Evolutionary conservation across 1,140 invertebrate genomes (phyloP).

Genomic region (Drosophila asahinai): DNA sequence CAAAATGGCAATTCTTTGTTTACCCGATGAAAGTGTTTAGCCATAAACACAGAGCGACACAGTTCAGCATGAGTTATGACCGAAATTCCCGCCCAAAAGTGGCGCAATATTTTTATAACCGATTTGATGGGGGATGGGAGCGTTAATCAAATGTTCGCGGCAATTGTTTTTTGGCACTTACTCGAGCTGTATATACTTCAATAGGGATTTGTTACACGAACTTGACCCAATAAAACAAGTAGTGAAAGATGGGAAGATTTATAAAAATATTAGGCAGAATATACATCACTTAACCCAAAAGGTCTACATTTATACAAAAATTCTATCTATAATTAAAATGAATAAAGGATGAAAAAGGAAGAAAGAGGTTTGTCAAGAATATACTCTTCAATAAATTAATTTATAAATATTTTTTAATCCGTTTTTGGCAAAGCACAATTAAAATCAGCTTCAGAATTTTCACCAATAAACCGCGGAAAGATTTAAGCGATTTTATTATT

Average conservation of each 20-base stretch:
- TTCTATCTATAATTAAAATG: no score
- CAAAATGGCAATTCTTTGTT: conserved; percentile 76
- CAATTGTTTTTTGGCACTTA: conserved; percentile 41
- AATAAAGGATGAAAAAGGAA: no score
- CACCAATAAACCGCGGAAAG: no score
- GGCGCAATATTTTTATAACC: conserved; percentile 51
- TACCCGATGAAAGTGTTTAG: conserved; percentile 63
- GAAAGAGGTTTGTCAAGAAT: no score
- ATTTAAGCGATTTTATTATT: neutral
- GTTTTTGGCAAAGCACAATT: no score
- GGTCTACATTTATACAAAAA: no score
- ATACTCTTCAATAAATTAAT: no score
- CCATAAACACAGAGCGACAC: conserved; percentile 62
- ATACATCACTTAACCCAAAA: neutral
- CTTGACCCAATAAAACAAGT: neutral
- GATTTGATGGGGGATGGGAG: conserved; percentile 37
- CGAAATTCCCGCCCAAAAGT: conserved; percentile 23
- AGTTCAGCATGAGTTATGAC: conserved; percentile 48
- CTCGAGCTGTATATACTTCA: neutral
- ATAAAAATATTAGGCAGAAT: neutral
- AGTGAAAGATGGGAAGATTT: no score
- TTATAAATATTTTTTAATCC: no score
- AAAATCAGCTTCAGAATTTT: no score
- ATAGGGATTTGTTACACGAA: neutral
- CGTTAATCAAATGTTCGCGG: conserved; percentile 36